Evolutionary conservation across 2,113 vertebrate genomes (phyloP), one percentile per base, ranked within the genome.

Genomic region (Conger conger): DNA sequence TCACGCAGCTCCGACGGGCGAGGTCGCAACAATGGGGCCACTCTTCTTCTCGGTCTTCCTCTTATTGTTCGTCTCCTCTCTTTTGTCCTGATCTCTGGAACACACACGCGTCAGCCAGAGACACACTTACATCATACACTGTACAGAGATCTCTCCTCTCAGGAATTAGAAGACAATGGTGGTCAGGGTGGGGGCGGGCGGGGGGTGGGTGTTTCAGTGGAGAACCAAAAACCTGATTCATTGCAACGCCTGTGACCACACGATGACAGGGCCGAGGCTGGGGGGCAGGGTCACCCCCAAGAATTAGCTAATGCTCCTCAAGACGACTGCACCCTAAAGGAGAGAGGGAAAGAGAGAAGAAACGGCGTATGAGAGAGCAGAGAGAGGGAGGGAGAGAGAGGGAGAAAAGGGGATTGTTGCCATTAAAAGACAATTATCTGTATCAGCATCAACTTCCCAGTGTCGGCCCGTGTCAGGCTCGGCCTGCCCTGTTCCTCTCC

Each of bases 381-480:
- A 85, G 54, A 81, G 33, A 30, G 17, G 57, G 82, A 77, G 35
- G 53, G n/a, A 84, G 87, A 85, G 90, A 88, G 87, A 89, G 89
- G 27, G 87, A 92, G 88, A 92, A 91, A 90, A 91, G 87, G 86
- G 90, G 88, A 92, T 94, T 94, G 92, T 94, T 93, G 90, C 90
- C 89, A 92, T 93, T 94, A 93, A 93, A 93, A 93, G 91, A 94
- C 92, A 94, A 92, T 94, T 93, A 94, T 93, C 89, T 93, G 92
- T 91, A 90, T 84, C 45, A 15, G 86, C 93, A 93, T 95, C 90
- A 90, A 95, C 94, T 95, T 94, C 93, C 92, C 93, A 92, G 94
- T 94, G 92, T 92, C 90, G 92, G 89, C 88, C 86, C 87, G 95
- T 95, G 95, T 94, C 95, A 95, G 95, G 94, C 95, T 95, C 94